These are phyloP conservation scores for Theropithecus gelada DNA, from an alignment of 2,113 vertebrate species.

Conservation along the genomic window DNA sequence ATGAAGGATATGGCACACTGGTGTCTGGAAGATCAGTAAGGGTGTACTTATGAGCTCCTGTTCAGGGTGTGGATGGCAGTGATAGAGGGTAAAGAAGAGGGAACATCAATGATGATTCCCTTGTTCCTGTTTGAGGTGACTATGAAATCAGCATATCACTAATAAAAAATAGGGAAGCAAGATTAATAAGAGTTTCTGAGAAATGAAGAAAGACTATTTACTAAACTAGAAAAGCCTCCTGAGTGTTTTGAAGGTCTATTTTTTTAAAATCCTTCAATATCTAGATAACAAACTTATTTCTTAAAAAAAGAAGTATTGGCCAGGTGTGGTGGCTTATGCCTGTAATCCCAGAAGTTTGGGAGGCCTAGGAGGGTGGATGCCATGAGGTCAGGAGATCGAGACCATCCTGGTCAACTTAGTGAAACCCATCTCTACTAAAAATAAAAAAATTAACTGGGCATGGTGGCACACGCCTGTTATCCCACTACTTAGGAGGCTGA, in stretches of 20 bases:
- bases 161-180: background rate
- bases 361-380: too few species aligned
- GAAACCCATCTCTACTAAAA: too few species aligned
- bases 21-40: background rate
- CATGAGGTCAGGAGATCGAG: too few species aligned
- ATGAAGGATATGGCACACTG: background rate
- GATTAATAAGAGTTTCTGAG: background rate
- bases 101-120: background rate
- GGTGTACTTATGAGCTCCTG: background rate
- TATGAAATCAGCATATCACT: background rate
- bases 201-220: background rate
- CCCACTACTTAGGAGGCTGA: too few species aligned
- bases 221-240: background rate
- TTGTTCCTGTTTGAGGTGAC: background rate
- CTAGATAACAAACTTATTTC: background rate
- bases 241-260: background rate
- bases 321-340: too few species aligned
- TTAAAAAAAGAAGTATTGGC: background rate
- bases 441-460: too few species aligned
- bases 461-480: too few species aligned
- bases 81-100: background rate
- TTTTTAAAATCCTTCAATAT: background rate
- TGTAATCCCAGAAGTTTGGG: too few species aligned
- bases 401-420: too few species aligned
- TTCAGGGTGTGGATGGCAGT: background rate